A percentile compares a stretch with the other conserved stretches of the same genome.
Conservation (phyloP, 2,888 invertebrate genomes). For the Clitarchus hookeri region DNA sequence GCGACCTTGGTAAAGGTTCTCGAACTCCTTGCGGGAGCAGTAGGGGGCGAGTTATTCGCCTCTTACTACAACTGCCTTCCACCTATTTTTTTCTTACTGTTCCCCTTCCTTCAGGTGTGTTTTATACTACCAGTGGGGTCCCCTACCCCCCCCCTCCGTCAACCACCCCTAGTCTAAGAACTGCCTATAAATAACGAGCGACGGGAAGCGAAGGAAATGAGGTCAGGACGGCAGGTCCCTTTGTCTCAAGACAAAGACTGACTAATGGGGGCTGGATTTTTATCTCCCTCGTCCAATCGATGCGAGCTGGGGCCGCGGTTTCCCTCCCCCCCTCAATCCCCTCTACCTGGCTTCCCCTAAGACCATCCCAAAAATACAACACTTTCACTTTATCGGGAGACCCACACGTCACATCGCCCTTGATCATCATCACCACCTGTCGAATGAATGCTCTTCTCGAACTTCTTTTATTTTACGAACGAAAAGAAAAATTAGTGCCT, state of each 20-base stretch:
- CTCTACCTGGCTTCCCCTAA: neutral
- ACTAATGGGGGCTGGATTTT: neutral
- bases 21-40: neutral
- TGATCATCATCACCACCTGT: too few relatives aligned
- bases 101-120: neutral
- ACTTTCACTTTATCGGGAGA: neutral
- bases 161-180: neutral
- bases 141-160: neutral
- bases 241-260: neutral
- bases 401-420: neutral
- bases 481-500: too few relatives aligned
- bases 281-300: neutral
- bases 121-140: neutral
- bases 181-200: neutral
- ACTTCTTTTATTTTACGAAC: too few relatives aligned
- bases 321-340: neutral
- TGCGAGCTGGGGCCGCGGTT: neutral
- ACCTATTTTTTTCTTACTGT: neutral
- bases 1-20: neutral
- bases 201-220: neutral
- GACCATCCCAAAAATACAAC: neutral
- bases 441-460: too few relatives aligned
- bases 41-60: neutral
- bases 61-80: neutral
- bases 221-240: neutral